Percentiles rank a stretch among this genome's conserved stretches.
phyloP scores from a whole-genome alignment of 2,113 vertebrate genomes.

The Microcebus griseorufus region DNA sequence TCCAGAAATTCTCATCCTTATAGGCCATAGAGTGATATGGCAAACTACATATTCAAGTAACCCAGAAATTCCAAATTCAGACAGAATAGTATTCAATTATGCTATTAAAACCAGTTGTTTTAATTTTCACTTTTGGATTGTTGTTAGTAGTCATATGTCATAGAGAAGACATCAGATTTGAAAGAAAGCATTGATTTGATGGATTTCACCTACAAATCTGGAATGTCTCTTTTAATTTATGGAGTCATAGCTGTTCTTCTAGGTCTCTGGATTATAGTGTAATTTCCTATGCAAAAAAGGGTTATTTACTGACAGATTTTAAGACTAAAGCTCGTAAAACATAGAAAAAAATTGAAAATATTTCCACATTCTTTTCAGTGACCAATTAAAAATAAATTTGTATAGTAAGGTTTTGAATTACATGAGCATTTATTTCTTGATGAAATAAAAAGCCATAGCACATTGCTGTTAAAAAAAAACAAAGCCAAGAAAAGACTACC shows the following conservation, averaged over 20 bases:
- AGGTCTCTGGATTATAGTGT: not conserved
- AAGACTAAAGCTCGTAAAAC: conserved; percentile 7
- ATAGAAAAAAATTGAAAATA: not conserved
- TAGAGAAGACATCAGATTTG: not conserved
- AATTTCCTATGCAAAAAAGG: not conserved
- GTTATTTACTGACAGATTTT: not conserved
- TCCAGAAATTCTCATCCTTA: not conserved
- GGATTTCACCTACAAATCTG: not conserved
- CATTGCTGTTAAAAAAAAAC: not conserved
- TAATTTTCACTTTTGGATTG: not conserved
- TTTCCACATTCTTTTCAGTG: not conserved
- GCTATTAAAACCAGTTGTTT: not conserved
- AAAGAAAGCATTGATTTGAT: not conserved
- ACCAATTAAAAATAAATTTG: not conserved
- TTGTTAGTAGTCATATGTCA: not conserved
- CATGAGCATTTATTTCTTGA: not conserved
- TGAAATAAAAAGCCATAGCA: not conserved
- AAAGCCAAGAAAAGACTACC: not conserved
- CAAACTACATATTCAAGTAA: not conserved
- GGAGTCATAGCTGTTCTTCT: not conserved
- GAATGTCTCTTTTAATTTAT: not conserved
- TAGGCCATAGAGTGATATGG: not conserved
- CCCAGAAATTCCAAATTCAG: not conserved
- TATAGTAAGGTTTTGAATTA: not conserved
- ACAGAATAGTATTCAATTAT: not conserved